Evolutionary conservation across 2,797 vertebrate genomes (phyloP).

Genomic region (Cirrhinus mrigala): DNA sequence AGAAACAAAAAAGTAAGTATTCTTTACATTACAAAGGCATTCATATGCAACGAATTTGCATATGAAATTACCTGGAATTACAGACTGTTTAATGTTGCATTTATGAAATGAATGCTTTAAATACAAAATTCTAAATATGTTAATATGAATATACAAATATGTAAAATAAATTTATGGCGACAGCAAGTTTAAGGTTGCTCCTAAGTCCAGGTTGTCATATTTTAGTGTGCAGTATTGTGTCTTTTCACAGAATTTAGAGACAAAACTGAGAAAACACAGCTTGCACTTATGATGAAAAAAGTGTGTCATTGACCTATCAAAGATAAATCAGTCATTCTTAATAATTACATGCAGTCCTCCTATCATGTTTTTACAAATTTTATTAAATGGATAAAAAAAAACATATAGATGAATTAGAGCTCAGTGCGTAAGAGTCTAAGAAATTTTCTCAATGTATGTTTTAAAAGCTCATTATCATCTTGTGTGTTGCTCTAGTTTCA

Average conservation of each 20-base stretch:
- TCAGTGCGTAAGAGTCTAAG: too few relatives aligned
- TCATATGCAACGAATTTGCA: background rate
- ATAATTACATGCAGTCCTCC: background rate
- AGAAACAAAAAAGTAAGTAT: background rate
- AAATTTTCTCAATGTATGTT: conserved; percentile 1
- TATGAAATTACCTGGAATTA: background rate
- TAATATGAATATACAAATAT: background rate
- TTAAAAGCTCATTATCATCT: conserved; percentile 18
- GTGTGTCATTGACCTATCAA: background rate
- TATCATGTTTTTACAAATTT: conserved; percentile 9
- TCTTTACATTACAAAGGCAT: background rate
- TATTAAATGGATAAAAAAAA: background rate
- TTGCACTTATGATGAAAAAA: background rate
- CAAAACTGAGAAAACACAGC: background rate
- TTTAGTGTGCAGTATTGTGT: background rate
- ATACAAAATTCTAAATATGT: background rate
- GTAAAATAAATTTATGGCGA: background rate
- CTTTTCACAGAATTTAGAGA: background rate
- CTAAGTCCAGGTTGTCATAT: background rate
- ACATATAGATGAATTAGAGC: background rate
- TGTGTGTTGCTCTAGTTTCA: conserved; percentile 42
- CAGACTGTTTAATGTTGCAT: background rate
- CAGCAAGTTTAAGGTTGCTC: background rate
- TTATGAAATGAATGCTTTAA: background rate
- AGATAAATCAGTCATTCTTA: background rate